These are phyloP conservation scores for Scaptomyza montana DNA, from an alignment of 1,140 invertebrate genomes.

Conservation along the genomic window DNA sequence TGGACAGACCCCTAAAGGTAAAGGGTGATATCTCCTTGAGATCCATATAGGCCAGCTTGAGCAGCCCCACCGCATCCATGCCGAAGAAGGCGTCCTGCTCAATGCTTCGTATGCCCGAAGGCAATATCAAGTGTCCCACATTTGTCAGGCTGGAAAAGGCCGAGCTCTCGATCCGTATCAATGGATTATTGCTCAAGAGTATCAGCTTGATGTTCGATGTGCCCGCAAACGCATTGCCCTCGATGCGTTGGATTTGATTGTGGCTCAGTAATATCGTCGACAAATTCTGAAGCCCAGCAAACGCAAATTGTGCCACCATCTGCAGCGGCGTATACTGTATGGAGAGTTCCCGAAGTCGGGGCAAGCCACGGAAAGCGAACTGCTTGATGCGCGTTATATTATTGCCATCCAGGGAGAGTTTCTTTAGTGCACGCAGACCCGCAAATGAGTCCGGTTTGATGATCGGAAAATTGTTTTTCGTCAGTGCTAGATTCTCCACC, in stretches of 20 bases:
- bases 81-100: constrained; percentile 91
- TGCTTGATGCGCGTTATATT: constrained; percentile 91
- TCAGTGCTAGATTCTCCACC: constrained; percentile 91
- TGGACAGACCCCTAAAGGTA: constrained; percentile 90
- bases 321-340: constrained; percentile 92
- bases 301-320: constrained; percentile 90
- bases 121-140: constrained; percentile 90
- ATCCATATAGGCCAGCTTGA: constrained; percentile 93
- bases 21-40: constrained; percentile 87
- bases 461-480: constrained; percentile 90
- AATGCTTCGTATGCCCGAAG: constrained; percentile 89
- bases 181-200: constrained; percentile 90
- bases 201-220: constrained; percentile 91
- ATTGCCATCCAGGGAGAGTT: constrained; percentile 91
- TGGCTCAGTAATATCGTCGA: constrained; percentile 89
- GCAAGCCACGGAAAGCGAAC: constrained; percentile 92
- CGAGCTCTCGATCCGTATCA: constrained; percentile 89
- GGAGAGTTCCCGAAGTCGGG: constrained; percentile 89
- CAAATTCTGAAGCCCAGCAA: constrained; percentile 92
- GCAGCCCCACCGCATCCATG: constrained; percentile 89
- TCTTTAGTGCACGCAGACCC: constrained; percentile 88
- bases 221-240: constrained; percentile 92
- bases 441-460: constrained; percentile 92
- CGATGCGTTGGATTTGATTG: constrained; percentile 91
- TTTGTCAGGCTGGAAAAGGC: constrained; percentile 92